Evolutionary conservation across 2,888 invertebrate species (phyloP).

Genomic region (Amblyjoppa fuscipennis): DNA sequence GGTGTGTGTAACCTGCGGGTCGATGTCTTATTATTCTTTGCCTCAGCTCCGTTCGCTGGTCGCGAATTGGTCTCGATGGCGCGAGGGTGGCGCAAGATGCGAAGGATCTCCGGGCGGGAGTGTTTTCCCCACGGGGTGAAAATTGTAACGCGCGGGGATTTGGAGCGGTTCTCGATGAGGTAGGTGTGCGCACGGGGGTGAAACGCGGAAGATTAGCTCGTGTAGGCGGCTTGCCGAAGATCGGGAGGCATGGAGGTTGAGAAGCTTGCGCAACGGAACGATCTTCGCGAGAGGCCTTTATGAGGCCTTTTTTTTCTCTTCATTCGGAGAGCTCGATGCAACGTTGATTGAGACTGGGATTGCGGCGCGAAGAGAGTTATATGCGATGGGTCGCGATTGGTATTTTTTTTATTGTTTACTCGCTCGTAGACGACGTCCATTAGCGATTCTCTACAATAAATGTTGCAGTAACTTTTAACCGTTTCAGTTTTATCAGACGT

Average conservation of each 20-base stretch:
- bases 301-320: not conserved
- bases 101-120: not conserved
- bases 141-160: slow-evolving; percentile 33
- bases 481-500: too few relatives aligned
- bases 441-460: too few relatives aligned
- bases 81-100: slow-evolving; percentile 21
- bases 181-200: not conserved
- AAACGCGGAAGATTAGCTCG: not conserved
- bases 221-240: not conserved
- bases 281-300: not conserved
- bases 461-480: too few relatives aligned
- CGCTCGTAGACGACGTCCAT: too few relatives aligned
- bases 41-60: not conserved
- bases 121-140: not conserved
- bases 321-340: not conserved
- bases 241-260: not conserved
- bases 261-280: not conserved
- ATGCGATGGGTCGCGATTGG: not conserved
- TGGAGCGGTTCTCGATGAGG: slow-evolving; percentile 26
- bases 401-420: not conserved
- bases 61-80: slow-evolving; percentile 34
- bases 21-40: slow-evolving; percentile 16
- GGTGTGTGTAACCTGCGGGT: not conserved
- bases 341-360: not conserved
- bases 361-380: not conserved